These are phyloP conservation scores for Willisornis vidua DNA, from an alignment of 2,113 vertebrate genomes.

Conservation along the genomic window DNA sequence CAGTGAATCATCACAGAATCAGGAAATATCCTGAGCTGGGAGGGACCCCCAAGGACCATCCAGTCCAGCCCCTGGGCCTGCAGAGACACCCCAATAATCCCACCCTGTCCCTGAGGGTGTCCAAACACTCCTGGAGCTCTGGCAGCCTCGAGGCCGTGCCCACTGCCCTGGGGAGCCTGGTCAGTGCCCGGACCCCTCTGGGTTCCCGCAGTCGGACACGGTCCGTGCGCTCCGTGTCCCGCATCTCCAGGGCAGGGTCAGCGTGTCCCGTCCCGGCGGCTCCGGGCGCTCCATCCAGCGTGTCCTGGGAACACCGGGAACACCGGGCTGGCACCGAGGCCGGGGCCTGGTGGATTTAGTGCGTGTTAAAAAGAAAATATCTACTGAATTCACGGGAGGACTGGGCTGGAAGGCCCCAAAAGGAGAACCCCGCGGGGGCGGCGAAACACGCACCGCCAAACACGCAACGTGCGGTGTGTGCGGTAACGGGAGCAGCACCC, in stretches of 20 bases:
- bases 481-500: too few relatives aligned
- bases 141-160: background rate
- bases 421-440: too few relatives aligned
- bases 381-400: too few relatives aligned
- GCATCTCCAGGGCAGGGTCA: background rate
- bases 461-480: too few relatives aligned
- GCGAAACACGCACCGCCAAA: too few relatives aligned
- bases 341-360: too few relatives aligned
- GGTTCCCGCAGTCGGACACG: background rate
- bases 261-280: background rate
- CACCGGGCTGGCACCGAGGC: too few relatives aligned
- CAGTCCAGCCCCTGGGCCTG: background rate
- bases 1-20: background rate
- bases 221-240: rapidly evolving
- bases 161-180: background rate
- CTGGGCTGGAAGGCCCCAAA: too few relatives aligned
- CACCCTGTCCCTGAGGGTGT: background rate
- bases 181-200: rapidly evolving
- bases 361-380: too few relatives aligned
- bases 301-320: too few relatives aligned
- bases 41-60: background rate
- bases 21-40: background rate
- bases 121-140: background rate
- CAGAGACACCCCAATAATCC: background rate
- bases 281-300: background rate